Base-by-base conservation (phyloP, 53 echinoderm and acorn worm species). In the Mesocentrotus franciscanus region DNA sequence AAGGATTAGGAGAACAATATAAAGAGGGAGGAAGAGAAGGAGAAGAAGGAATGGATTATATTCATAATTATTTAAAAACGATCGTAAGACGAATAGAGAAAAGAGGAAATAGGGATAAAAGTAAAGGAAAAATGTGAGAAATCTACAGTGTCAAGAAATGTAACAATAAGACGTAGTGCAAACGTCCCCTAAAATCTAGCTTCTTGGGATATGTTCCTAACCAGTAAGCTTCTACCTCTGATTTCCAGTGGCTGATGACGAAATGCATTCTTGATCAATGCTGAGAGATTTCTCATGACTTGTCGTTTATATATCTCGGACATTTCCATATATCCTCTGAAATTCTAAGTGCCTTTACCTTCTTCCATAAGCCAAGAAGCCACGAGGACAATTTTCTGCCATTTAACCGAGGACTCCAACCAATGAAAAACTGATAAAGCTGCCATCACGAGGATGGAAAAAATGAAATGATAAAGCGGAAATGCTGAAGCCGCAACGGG, bases 241-340 rank as follows among this genome's bases (percentile, higher is more conserved):
- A 87, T 87, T 87, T 87, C n/a, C 57, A 58, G 58, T n/a, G 58
- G 5, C n/a, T 57, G 87, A 87, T 87, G 58, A 58, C 87, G 57
- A 87, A 87, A 87, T 87, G 87, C 87, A 87, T 87, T 87, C 29
- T 58, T 87, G 87, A 87, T 87, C 6, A 87, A 87, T 58, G 57
- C n/a, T 57, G 87, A 87, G 58, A 57, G 84, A 84, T 84, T 84
- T 84, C 18, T 84, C 24, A 84, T 87, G 87, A 87, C 87, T 87
- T 27, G n/a, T 58, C 57, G 87, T 81, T 72, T 81, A 87, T 87
- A 58, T 58, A 27, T 57, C 58, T 87, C 58, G 87, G 87, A 58
- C 87, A 58, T 87, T 87, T 87, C 87, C 58, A 58, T 87, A 87
- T 87, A 4, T 87, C 29, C 58, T 3, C n/a, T 14, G 26, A 24